Conservation (phyloP, 2,113 vertebrate species). For the Ptychochromis oligacanthus region DNA sequence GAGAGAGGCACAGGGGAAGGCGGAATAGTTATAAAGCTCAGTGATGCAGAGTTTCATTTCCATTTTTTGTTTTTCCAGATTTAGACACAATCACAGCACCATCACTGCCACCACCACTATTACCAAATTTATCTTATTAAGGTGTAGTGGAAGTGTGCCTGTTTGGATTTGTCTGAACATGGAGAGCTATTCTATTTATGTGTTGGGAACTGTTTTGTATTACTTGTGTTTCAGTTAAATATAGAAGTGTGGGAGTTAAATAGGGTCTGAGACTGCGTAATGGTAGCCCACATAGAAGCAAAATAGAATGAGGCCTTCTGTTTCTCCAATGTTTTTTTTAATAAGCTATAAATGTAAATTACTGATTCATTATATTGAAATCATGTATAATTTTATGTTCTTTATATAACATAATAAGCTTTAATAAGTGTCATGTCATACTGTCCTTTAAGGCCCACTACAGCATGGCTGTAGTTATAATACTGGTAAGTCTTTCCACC, state of each 20-base stretch:
- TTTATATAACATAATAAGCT: not conserved
- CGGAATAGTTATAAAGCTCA: conserved; percentile 47
- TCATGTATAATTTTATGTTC: not conserved
- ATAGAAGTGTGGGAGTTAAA: not conserved
- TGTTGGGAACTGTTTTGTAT: not conserved
- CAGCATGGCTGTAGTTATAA: not conserved
- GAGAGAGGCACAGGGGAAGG: conserved; percentile 46
- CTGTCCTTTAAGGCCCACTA: not conserved
- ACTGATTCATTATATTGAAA: not conserved
- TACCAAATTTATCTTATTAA: not conserved
- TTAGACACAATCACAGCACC: conserved; percentile 41
- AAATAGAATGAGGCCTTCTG: not conserved
- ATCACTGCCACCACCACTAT: not conserved
- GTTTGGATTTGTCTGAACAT: rapidly evolving
- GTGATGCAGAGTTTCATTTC: conserved; percentile 8
- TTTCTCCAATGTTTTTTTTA: not conserved
- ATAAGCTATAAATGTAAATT: not conserved
- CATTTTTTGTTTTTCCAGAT: conserved; percentile 1
- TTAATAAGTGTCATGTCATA: not conserved
- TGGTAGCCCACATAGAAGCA: not conserved
- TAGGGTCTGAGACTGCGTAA: not conserved
- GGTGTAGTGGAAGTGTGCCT: not conserved
- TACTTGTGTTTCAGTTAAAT: conserved; percentile 2
- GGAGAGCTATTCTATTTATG: not conserved
- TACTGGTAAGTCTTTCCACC: not conserved